These are phyloP conservation scores for Limosa lapponica DNA, from an alignment of 2,797 vertebrate species.

Conservation along the genomic window DNA sequence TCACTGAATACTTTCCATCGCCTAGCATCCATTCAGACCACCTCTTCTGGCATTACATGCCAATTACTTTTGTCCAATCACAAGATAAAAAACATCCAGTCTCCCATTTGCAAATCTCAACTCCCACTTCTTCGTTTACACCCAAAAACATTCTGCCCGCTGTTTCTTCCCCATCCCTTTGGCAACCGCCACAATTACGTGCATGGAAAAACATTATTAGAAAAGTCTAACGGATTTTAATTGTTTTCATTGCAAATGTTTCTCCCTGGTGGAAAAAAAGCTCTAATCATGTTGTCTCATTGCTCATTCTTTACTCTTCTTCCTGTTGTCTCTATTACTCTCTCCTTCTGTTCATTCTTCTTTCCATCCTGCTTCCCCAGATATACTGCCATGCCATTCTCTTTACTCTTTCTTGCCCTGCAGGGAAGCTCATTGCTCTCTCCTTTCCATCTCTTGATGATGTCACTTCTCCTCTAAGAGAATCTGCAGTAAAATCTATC, in stretches of 20 bases:
- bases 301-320: slow-evolving; percentile 55
- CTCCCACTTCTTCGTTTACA: not conserved
- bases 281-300: slow-evolving; percentile 42
- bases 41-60: not conserved
- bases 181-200: not conserved
- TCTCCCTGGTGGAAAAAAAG: slow-evolving; percentile 11
- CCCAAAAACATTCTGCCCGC: not conserved
- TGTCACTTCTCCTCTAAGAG: slow-evolving; percentile 34
- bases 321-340: slow-evolving; percentile 61
- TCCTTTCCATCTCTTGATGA: slow-evolving; percentile 6
- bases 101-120: not conserved
- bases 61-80: not conserved
- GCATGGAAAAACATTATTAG: slow-evolving; percentile 48
- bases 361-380: slow-evolving; percentile 31
- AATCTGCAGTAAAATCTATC: slow-evolving; percentile 24
- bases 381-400: not conserved
- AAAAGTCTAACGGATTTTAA: slow-evolving; percentile 43
- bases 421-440: slow-evolving; percentile 37
- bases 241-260: slow-evolving; percentile 49
- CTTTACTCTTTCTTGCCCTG: slow-evolving; percentile 34
- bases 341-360: slow-evolving; percentile 61
- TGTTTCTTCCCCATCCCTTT: slow-evolving; percentile 9
- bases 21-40: not conserved
- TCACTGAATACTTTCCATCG: not conserved
- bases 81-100: not conserved